Evolutionary conservation across 2,113 vertebrate species (phyloP), one percentile per base, ranked within the genome.

Genomic region (Tupaia chinensis): DNA sequence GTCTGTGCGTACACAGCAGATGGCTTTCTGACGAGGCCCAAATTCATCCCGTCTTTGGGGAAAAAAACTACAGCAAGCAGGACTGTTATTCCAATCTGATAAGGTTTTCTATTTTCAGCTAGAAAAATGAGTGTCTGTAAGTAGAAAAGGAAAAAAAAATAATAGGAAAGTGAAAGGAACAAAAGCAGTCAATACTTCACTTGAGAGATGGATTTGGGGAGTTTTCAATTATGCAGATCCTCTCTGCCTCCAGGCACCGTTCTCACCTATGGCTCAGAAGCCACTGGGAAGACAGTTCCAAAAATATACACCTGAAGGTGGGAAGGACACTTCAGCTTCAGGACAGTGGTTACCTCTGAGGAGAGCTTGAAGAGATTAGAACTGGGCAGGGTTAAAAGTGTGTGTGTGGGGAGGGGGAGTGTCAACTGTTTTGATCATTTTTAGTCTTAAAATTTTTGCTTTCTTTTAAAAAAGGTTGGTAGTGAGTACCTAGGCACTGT

Each of bases 31-130:
- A 95, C 2, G 96, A 97, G 93, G 96, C 94, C 95, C 96, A 87
- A 97, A 96, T 95, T 78, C 97, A 95, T 93, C 94, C 94, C 54
- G 82, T 97, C 97, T 97, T 96, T 94, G 80, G 97, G 94, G n/a
- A 79, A 86, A 95, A 88, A 96, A 93, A 88, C 93, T 87, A 95
- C 63, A 85, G 94, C 96, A 81, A 96, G 89, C 68, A 96, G 69
- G 87, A 93, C 95, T 95, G 95, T 82, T 96, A 95, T 92, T 97
- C 96, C 95, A 97, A 96, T 96, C 93, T 89, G 96, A 97, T 97
- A 97, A 97, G 86, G 61, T 63, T 97, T 97, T 97, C 97, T 97
- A 95, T 97, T 97, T 98, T 91, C 97, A 96, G 97, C 96, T 72
- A 89, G 96, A 97, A 95, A 95, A 97, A 91, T 73, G 96, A 96